Conservation (phyloP, 2,888 invertebrate species). For the Cryptophagus acutangulus region DNA sequence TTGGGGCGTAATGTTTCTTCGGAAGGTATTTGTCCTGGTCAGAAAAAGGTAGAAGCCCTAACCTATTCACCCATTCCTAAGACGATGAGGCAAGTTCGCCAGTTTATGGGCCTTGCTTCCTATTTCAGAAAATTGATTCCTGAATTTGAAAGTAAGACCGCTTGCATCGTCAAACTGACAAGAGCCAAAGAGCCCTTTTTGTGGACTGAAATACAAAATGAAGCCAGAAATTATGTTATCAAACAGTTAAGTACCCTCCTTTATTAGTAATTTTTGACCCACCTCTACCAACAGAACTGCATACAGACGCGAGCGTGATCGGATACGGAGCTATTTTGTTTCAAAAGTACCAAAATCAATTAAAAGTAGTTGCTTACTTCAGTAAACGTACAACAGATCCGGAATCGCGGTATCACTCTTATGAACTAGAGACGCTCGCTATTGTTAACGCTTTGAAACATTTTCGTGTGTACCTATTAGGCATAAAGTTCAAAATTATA, state of each 20-base stretch:
- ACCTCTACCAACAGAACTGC: conserved; percentile 19
- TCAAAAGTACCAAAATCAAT: conserved; percentile 15
- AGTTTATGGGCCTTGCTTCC: conserved; percentile 34
- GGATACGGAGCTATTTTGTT: conserved; percentile 22
- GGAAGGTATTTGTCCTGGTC: conserved; percentile 28
- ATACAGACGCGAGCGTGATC: conserved; percentile 32
- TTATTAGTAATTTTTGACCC: conserved; percentile 16
- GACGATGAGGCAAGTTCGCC: conserved; percentile 28
- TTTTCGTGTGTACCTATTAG: conserved; percentile 30
- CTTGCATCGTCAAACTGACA: conserved; percentile 7
- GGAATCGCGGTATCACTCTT: conserved; percentile 22
- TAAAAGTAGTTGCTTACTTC: conserved; percentile 23
- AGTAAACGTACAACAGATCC: conserved; percentile 18
- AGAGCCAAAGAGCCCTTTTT: conserved; percentile 2
- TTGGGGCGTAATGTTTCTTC: conserved; percentile 29
- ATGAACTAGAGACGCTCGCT: conserved; percentile 34
- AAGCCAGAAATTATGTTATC: conserved; percentile 10
- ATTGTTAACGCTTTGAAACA: conserved; percentile 29
- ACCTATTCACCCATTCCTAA: conserved; percentile 24
- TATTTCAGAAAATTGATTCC: conserved; percentile 35
- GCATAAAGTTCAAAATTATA: conserved; percentile 25
- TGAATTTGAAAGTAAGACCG: conserved; percentile 21
- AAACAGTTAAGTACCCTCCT: conserved; percentile 8
- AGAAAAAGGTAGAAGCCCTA: conserved; percentile 28
- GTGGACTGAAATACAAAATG: conserved; percentile 7